Conservation (phyloP, 2,113 vertebrate species). For the Dasypus novemcinctus region DNA sequence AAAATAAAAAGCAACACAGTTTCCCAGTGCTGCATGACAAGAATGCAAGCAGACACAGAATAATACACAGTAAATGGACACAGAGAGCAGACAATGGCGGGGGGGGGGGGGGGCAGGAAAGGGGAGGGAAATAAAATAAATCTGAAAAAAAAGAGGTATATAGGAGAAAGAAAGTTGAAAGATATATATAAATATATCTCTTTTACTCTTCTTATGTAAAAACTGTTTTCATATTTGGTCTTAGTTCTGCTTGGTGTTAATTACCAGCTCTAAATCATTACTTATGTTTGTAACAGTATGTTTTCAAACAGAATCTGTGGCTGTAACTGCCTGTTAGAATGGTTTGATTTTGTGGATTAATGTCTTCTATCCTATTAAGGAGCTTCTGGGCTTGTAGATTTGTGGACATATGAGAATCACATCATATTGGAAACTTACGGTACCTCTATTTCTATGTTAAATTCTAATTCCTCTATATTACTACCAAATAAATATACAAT, state of each 20-base stretch:
- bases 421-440: not conserved
- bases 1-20: too few relatives aligned
- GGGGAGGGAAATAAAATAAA: too few relatives aligned
- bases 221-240: not conserved
- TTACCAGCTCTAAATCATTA: not conserved
- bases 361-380: not conserved
- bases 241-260: not conserved
- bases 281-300: not conserved
- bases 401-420: not conserved
- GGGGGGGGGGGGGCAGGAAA: too few relatives aligned
- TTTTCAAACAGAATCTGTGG: constrained; percentile 17
- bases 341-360: not conserved
- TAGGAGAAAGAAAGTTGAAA: not conserved
- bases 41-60: too few relatives aligned
- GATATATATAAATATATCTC: not conserved
- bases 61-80: too few relatives aligned
- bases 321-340: not conserved
- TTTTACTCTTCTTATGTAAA: not conserved
- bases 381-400: not conserved
- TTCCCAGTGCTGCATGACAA: too few relatives aligned
- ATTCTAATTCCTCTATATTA: not conserved
- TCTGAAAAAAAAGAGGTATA: not conserved
- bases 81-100: too few relatives aligned
- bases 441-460: not conserved
- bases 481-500: not conserved